These are phyloP conservation scores for Chaenogobius annularis DNA, from an alignment of 2,113 vertebrate genomes.

Conservation along the genomic window DNA sequence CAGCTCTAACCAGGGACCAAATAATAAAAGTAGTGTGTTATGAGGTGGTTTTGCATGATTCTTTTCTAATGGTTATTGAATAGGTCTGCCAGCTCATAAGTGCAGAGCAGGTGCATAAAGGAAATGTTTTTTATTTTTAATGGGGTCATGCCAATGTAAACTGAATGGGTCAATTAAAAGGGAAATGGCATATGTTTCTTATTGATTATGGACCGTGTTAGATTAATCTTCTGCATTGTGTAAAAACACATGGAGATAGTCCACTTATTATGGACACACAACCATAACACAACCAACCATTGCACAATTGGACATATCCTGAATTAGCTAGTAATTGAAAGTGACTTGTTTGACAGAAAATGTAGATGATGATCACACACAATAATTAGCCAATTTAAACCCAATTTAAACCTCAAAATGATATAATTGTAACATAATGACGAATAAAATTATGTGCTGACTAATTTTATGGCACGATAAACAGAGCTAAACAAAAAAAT, in stretches of 20 bases:
- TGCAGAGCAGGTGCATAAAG: constrained; percentile 7
- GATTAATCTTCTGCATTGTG: not conserved
- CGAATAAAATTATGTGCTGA: too few relatives aligned
- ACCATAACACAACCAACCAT: too few relatives aligned
- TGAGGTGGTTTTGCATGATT: constrained; percentile 21
- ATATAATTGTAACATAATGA: too few relatives aligned
- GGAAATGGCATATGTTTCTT: not conserved
- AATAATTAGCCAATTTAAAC: too few relatives aligned
- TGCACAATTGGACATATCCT: too few relatives aligned
- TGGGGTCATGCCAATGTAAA: constrained; percentile 6
- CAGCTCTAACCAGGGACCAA: constrained; percentile 22
- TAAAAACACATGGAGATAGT: not conserved
- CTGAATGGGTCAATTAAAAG: constrained; percentile 12
- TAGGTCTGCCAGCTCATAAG: constrained; percentile 34
- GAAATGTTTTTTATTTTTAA: constrained; percentile 25
- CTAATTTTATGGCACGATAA: too few relatives aligned
- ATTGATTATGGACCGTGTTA: not conserved
- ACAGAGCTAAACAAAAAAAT: too few relatives aligned
- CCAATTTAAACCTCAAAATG: too few relatives aligned
- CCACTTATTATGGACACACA: not conserved
- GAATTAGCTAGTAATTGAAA: too few relatives aligned
- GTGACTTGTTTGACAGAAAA: too few relatives aligned
- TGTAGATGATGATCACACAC: too few relatives aligned
- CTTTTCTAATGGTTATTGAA: constrained; percentile 11
- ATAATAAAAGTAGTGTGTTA: constrained; percentile 1